phyloP scores from a whole-genome alignment of 1,140 invertebrate species.

The Ectropis grisescens region DNA sequence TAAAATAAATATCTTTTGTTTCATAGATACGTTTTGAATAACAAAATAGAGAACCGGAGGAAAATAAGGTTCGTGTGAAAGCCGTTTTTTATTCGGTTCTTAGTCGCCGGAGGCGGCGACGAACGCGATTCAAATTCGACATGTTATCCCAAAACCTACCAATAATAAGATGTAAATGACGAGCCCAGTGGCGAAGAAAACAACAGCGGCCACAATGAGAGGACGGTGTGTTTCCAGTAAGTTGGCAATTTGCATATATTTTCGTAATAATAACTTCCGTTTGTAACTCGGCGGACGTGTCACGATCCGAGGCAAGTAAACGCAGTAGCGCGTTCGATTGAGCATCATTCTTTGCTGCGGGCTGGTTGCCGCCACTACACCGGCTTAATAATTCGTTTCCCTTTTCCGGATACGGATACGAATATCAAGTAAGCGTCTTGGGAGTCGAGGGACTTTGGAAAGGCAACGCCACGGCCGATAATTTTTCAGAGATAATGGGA shows the following conservation, averaged over 20 bases:
- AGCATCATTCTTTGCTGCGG: conserved; percentile 14
- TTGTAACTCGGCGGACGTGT: conserved; percentile 32
- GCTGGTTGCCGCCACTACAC: not conserved
- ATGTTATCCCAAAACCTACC: conserved; percentile 46
- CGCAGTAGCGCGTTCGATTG: conserved; percentile 16
- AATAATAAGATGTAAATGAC: conserved; percentile 60
- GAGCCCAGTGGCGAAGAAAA: conserved; percentile 27
- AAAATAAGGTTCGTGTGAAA: conserved; percentile 28
- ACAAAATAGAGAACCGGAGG: conserved; percentile 10
- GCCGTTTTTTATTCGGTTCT: conserved; percentile 33
- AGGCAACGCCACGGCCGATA: too few species aligned
- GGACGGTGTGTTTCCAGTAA: conserved; percentile 34
- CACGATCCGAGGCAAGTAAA: conserved; percentile 20
- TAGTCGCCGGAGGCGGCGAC: conserved; percentile 26
- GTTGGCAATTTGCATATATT: conserved; percentile 56
- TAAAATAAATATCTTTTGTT: conserved; percentile 4
- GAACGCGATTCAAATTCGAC: conserved; percentile 47
- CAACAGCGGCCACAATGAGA: conserved; percentile 34
- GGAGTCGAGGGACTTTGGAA: too few species aligned
- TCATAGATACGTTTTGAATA: conserved; percentile 18
- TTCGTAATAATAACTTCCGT: conserved; percentile 60
- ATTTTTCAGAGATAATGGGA: too few species aligned
- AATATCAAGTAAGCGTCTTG: too few species aligned
- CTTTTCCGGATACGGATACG: too few species aligned
- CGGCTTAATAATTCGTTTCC: too few species aligned